Conservation (phyloP, 2,888 invertebrate species). For the Sminthurides aquaticus region DNA sequence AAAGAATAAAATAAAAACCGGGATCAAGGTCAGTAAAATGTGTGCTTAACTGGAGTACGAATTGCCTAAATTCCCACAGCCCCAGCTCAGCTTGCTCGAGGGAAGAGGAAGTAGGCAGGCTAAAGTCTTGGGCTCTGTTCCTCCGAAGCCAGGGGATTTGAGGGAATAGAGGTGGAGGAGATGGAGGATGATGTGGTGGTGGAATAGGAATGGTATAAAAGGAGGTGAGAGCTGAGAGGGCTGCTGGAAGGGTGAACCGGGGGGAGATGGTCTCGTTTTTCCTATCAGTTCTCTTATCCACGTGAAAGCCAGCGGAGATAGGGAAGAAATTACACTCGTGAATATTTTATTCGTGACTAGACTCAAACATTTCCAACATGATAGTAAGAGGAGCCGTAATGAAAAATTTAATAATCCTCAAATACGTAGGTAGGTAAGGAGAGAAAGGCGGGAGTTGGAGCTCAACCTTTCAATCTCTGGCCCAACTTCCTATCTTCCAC, state of each 20-base stretch:
- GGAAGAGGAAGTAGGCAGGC: no score
- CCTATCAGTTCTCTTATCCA: slow-evolving; percentile 13
- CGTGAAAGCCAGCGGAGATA: slow-evolving; percentile 11
- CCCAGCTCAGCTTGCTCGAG: no score
- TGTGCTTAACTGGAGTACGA: no score
- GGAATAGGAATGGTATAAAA: not conserved
- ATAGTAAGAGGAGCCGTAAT: slow-evolving; percentile 4
- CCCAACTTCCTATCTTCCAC: no score
- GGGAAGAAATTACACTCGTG: slow-evolving; percentile 22
- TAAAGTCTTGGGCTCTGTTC: no score
- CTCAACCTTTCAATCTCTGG: no score
- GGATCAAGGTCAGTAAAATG: no score
- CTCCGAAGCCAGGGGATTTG: no score
- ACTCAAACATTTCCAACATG: not conserved
- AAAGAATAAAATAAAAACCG: no score
- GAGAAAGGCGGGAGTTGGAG: slow-evolving; percentile 2
- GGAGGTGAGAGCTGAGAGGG: not conserved
- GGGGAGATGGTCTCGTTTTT: not conserved
- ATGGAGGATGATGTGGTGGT: not conserved
- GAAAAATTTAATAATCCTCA: slow-evolving; percentile 21
- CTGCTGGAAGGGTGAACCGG: no score
- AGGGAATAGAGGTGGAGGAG: not conserved
- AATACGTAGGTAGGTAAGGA: not conserved
- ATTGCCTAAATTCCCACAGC: no score
- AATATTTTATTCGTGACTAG: slow-evolving; percentile 21